Percentiles rank a stretch among this genome's conserved stretches.
phyloP scores from a whole-genome alignment of 2,888 invertebrate genomes.

The Parascotia fuliginaria region DNA sequence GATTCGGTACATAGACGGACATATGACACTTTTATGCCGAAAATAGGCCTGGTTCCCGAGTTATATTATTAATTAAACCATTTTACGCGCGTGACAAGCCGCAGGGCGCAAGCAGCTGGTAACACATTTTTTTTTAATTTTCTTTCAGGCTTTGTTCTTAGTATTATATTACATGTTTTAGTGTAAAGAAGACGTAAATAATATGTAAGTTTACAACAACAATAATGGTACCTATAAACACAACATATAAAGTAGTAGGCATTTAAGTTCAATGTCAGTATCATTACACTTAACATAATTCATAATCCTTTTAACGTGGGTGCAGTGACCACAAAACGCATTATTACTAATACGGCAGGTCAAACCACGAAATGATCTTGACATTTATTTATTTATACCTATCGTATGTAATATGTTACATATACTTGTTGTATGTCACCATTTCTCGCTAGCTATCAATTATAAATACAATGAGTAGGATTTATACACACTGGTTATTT shows the following conservation, averaged over 20 bases:
- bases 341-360: constrained; percentile 36
- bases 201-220: neutral
- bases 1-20: no score
- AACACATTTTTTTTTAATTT: no score
- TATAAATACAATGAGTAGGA: constrained; percentile 1
- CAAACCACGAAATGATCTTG: constrained; percentile 45
- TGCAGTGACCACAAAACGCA: constrained; percentile 32
- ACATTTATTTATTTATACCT: constrained; percentile 49
- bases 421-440: constrained; percentile 21
- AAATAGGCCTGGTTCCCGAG: no score
- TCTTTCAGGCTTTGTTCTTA: no score
- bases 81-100: no score
- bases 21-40: no score
- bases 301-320: constrained; percentile 1
- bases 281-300: neutral
- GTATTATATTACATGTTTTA: no score
- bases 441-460: constrained; percentile 40
- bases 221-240: neutral
- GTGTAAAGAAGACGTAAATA: no score
- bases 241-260: neutral
- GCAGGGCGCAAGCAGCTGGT: no score
- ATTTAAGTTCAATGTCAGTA: constrained; percentile 23
- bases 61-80: no score
- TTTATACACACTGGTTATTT: constrained; percentile 11
- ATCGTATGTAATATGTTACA: constrained; percentile 31